Base-by-base conservation (phyloP, 2,888 invertebrate genomes). In the Hipparchia semele region DNA sequence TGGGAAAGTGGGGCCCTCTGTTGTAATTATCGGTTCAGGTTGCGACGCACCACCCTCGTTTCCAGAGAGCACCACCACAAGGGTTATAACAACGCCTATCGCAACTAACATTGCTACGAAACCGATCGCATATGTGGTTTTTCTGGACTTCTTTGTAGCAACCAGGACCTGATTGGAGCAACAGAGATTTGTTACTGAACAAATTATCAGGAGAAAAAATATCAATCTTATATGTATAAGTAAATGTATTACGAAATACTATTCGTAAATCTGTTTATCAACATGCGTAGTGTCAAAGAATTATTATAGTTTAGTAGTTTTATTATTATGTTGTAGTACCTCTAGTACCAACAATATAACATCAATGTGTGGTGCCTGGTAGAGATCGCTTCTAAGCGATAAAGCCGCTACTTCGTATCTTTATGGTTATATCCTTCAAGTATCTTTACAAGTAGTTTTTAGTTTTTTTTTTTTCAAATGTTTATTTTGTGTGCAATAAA, bases 51-150 rank as follows among this genome's bases (percentile, higher is more conserved):
- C 86, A 0, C 82, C 87, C 4, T 89, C 87, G 54, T 87, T 87
- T 0, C 91, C 88, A 0, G 94, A 92, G 0, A 96, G 84, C 8
- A 96, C 86, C 8, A 96, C 94, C 12, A 95, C 92, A 12, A 96
- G 90, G 0, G 95, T 92, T 53, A 96, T 90, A n/a, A 96, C 90
- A 6, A 96, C 90, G 7, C 94, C 96, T 60, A 96, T 86, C 0
- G 94, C 92, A 39, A 95, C 89, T 67, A 95, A 81, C 82, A 95
- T 91, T 10, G 92, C 94, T 64, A 95, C 87, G 12, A 94, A 94
- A 45, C 95, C 94, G 74, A 95, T 91, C 61, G 95, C 86, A 78
- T 95, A 94, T 73, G 94, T 94, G 78, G 94, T 86, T 82, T 94
- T 93, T 87, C 94, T 92, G 80, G 92, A 93, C 81, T 94, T 86